A percentile compares a stretch with the other conserved stretches of the same genome.
phyloP scores from a whole-genome alignment of 2,113 vertebrate genomes.

The Pterocles orientalis region DNA sequence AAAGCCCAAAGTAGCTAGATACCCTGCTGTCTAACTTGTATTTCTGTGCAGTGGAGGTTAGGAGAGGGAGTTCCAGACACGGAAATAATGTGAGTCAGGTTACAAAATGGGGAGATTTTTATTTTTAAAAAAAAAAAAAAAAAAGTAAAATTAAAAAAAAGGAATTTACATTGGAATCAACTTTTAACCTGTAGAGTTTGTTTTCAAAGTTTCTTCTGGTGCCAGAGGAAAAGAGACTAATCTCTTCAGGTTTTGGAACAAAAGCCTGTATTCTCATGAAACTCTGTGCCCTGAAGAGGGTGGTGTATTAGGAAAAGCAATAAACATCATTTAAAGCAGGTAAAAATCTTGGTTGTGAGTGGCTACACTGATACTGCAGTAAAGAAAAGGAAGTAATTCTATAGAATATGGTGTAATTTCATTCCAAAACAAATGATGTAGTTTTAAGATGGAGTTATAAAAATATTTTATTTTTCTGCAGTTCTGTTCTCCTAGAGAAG shows the following conservation, averaged over 20 bases:
- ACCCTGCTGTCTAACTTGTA: background rate
- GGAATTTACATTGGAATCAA: background rate
- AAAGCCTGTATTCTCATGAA: background rate
- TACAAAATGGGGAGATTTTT: background rate
- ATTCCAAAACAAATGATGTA: background rate
- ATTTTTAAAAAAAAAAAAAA: background rate
- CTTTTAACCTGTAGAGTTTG: background rate
- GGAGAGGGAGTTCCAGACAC: background rate
- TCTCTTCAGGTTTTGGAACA: background rate
- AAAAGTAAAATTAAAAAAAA: background rate
- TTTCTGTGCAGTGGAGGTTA: background rate
- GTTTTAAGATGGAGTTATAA: background rate
- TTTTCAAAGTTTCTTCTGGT: background rate
- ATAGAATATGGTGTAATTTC: background rate
- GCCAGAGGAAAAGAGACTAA: background rate
- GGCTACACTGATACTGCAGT: background rate
- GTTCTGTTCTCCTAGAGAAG: background rate
- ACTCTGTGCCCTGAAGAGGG: background rate
- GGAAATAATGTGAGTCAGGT: background rate
- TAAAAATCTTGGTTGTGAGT: background rate
- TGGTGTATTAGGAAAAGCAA: background rate
- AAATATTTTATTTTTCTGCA: background rate
- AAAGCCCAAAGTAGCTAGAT: background rate
- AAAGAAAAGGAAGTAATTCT: background rate
- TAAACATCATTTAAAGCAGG: background rate